Evolutionary conservation across 2,888 invertebrate species (phyloP).

Genomic region (Cheilosia variabilis): DNA sequence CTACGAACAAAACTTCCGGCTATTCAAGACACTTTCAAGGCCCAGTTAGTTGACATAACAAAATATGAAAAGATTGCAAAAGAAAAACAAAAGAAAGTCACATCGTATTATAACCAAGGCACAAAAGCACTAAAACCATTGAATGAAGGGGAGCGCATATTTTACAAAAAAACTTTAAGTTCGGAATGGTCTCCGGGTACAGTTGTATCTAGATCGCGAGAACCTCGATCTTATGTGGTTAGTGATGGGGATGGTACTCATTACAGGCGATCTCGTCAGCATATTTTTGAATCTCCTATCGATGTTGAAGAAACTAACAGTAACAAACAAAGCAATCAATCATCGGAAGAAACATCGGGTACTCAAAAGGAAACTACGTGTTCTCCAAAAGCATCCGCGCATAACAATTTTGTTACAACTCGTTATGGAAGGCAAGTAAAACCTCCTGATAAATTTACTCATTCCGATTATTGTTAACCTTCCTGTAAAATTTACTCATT

Average conservation of each 20-base stretch:
- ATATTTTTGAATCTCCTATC: conserved; percentile 5
- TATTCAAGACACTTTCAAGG: too few species aligned
- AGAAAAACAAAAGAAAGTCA: conserved; percentile 18
- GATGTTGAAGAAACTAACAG: neutral
- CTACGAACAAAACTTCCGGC: too few species aligned
- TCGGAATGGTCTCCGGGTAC: conserved; percentile 10
- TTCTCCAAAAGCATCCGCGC: neutral
- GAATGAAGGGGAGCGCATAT: conserved; percentile 9
- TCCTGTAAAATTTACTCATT: too few species aligned
- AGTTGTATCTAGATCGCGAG: conserved; percentile 5
- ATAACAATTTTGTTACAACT: conserved; percentile 20
- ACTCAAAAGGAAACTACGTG: conserved; percentile 7
- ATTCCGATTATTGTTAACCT: neutral
- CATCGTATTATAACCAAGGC: conserved; percentile 8
- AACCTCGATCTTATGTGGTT: conserved; percentile 20
- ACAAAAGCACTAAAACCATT: conserved; percentile 21
- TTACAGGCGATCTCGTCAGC: conserved; percentile 20
- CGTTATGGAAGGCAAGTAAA: conserved; percentile 28
- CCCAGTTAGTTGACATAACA: too few species aligned
- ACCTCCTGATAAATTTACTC: conserved; percentile 17
- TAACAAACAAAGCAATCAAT: conserved; percentile 4
- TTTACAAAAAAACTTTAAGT: conserved; percentile 15
- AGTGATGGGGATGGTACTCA: conserved; percentile 16
- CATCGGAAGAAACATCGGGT: conserved; percentile 24
- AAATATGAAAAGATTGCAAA: too few species aligned